Evolutionary conservation across 2,113 vertebrate species (phyloP).

Genomic region (Dendropsophus ebraccatus): DNA sequence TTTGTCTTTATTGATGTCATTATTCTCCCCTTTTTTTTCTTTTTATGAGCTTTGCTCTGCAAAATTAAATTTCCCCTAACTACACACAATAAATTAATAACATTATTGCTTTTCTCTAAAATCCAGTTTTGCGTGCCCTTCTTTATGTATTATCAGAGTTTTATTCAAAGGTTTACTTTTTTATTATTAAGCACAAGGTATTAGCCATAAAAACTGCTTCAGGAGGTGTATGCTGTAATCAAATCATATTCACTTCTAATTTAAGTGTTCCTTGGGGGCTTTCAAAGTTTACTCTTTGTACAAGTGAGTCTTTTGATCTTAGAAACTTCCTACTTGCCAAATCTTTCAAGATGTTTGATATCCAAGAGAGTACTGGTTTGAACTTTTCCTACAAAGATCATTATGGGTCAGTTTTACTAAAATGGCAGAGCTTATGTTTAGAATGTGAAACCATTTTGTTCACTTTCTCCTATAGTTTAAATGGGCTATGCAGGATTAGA

Average conservation of each 20-base stretch:
- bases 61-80: background rate
- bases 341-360: constrained; percentile 43
- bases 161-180: background rate
- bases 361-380: constrained; percentile 6
- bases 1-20: too few relatives aligned
- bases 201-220: constrained; percentile 59
- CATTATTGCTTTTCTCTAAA: background rate
- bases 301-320: constrained; percentile 40
- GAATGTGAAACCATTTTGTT: background rate
- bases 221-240: constrained; percentile 51
- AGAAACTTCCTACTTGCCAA: constrained; percentile 46
- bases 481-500: too few relatives aligned
- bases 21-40: background rate
- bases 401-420: constrained; percentile 14
- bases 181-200: constrained; percentile 17
- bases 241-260: constrained; percentile 49
- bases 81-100: background rate
- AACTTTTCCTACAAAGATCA: constrained; percentile 29
- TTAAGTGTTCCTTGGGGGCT: constrained; percentile 53
- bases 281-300: constrained; percentile 43
- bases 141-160: background rate
- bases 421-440: background rate
- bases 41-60: background rate
- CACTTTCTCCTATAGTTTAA: background rate
- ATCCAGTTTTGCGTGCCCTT: background rate